phyloP scores from a whole-genome alignment of 2,888 invertebrate species.

The Phasia obesa region DNA sequence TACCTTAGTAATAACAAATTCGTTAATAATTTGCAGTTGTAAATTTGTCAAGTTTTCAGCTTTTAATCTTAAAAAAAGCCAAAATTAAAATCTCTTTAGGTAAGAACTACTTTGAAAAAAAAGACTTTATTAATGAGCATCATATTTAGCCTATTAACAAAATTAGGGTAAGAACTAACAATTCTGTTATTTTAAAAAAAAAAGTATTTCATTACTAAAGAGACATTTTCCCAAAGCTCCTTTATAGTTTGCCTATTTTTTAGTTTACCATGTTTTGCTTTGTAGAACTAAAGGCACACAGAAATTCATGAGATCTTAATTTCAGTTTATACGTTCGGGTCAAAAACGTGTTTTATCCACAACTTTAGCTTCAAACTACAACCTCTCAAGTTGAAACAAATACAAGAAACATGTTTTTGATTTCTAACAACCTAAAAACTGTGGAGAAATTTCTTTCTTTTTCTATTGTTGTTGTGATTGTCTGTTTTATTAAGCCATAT shows the following conservation, averaged over 20 bases:
- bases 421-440: slow-evolving; percentile 10
- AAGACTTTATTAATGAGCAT: no score
- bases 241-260: not conserved
- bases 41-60: no score
- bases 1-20: no score
- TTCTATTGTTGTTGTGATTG: not conserved
- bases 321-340: slow-evolving; percentile 63
- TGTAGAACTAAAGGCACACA: not conserved
- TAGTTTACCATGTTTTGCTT: not conserved
- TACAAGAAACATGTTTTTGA: slow-evolving; percentile 12
- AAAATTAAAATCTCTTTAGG: no score
- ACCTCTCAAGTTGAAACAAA: not conserved
- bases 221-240: not conserved
- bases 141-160: no score
- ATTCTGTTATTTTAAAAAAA: not conserved
- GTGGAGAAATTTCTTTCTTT: slow-evolving; percentile 37
- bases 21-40: no score
- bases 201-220: slow-evolving; percentile 1
- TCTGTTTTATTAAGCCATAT: not conserved
- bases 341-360: slow-evolving; percentile 67
- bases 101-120: no score
- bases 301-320: slow-evolving; percentile 59
- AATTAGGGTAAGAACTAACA: no score
- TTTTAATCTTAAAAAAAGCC: no score
- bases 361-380: slow-evolving; percentile 8